Evolutionary conservation across 2,888 invertebrate genomes (phyloP).

Genomic region (Drosophila nr. perissopoda): DNA sequence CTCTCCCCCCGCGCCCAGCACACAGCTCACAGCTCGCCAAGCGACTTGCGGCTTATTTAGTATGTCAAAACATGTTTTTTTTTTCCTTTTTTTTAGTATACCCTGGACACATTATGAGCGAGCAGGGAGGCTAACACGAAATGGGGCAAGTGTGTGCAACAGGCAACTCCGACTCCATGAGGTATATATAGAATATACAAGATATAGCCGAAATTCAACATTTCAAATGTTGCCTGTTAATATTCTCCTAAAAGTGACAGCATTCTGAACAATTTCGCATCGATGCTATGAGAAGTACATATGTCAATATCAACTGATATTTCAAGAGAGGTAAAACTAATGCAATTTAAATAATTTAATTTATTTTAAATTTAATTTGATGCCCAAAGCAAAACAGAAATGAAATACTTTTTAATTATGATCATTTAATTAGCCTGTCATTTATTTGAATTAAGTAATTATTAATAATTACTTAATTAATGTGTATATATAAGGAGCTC

Average conservation of each 20-base stretch:
- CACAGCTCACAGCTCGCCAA: conserved; percentile 6
- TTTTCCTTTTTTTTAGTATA: background rate
- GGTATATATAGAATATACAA: background rate
- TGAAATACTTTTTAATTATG: fast-evolving
- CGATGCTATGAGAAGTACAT: background rate
- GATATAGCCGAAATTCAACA: background rate
- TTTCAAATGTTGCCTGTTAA: background rate
- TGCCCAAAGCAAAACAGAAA: background rate
- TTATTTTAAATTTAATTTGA: background rate
- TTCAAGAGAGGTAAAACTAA: background rate
- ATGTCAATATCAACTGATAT: background rate
- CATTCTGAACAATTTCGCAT: background rate
- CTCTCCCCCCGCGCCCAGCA: background rate
- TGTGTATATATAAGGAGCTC: too few species aligned
- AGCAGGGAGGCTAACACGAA: background rate
- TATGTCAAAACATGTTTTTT: conserved; percentile 79
- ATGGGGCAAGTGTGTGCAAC: background rate
- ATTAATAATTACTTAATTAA: too few species aligned
- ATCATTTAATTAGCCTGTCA: background rate
- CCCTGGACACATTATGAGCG: background rate
- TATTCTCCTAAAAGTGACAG: background rate
- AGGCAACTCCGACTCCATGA: background rate
- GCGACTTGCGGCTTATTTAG: conserved; percentile 75
- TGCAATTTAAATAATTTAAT: background rate
- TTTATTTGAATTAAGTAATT: background rate